A percentile compares a stretch with the other conserved stretches of the same genome.
Conservation (phyloP, 2,888 invertebrate species). For the Salpingus planirostris region DNA sequence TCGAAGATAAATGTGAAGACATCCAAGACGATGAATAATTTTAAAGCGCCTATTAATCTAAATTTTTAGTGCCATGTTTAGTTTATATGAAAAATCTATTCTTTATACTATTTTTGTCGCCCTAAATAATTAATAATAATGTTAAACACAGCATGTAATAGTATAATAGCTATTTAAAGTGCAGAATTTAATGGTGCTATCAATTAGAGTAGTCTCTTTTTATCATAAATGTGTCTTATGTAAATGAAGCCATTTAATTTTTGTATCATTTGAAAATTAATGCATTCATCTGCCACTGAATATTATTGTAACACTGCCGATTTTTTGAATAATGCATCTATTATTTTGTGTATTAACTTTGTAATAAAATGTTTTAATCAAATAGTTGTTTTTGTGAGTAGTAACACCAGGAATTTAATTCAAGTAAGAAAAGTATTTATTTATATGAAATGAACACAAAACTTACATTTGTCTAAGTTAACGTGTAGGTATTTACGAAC, state of each 20-base stretch:
- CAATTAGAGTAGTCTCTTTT: background rate
- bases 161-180: conserved; percentile 7
- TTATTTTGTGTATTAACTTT: background rate
- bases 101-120: background rate
- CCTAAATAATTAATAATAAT: background rate
- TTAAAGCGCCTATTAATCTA: conserved; percentile 1
- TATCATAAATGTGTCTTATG: background rate
- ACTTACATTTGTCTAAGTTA: conserved; percentile 1
- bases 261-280: background rate
- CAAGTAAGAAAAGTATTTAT: conserved; percentile 7
- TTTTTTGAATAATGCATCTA: background rate
- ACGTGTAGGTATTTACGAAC: background rate
- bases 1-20: conserved; percentile 74
- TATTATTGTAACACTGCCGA: conserved; percentile 3
- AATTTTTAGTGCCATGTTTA: too few species aligned
- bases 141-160: too few species aligned
- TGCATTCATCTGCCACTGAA: background rate
- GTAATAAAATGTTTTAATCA: too few species aligned
- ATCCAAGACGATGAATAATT: conserved; percentile 43
- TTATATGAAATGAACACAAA: conserved; percentile 30
- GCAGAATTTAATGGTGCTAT: conserved; percentile 33
- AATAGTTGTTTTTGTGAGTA: too few species aligned
- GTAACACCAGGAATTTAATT: too few species aligned
- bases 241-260: background rate
- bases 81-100: background rate